Evolutionary conservation across 2,797 vertebrate genomes (phyloP).

Genomic region (Gallinago nigripennis): DNA sequence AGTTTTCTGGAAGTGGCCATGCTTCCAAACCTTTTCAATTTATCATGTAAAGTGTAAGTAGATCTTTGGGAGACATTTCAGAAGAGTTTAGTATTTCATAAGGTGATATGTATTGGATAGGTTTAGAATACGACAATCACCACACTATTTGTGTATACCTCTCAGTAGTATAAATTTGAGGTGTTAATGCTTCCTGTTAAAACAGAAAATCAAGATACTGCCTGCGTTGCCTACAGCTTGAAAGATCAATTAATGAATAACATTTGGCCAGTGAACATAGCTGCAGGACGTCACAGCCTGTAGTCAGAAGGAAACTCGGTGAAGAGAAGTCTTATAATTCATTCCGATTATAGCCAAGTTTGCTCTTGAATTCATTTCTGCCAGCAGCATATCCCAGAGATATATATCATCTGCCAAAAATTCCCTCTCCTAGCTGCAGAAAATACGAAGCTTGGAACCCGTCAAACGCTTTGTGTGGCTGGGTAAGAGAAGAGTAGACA

Average conservation of each 20-base stretch:
- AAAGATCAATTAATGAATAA: not conserved
- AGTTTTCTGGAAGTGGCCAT: not conserved
- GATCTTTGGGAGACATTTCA: not conserved
- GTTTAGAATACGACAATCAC: not conserved
- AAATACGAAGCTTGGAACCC: not conserved
- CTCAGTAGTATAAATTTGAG: not conserved
- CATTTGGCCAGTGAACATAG: not conserved
- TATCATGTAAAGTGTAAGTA: not conserved
- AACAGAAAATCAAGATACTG: not conserved
- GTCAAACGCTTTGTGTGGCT: not conserved
- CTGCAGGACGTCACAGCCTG: not conserved
- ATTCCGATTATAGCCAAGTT: not conserved
- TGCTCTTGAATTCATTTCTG: constrained; percentile 10
- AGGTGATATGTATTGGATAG: not conserved
- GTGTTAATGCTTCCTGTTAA: not conserved
- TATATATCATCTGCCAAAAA: not conserved
- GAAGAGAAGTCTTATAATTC: not conserved
- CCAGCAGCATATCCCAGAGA: not conserved
- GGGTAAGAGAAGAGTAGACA: not conserved
- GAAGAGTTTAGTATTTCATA: not conserved
- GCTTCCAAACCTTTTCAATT: not conserved
- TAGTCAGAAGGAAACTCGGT: not conserved
- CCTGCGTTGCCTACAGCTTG: not conserved
- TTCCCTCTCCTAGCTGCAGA: not conserved
- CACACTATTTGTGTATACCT: not conserved